Evolutionary conservation across 2,888 invertebrate species (phyloP).

Genomic region (Hermodice carunculata): DNA sequence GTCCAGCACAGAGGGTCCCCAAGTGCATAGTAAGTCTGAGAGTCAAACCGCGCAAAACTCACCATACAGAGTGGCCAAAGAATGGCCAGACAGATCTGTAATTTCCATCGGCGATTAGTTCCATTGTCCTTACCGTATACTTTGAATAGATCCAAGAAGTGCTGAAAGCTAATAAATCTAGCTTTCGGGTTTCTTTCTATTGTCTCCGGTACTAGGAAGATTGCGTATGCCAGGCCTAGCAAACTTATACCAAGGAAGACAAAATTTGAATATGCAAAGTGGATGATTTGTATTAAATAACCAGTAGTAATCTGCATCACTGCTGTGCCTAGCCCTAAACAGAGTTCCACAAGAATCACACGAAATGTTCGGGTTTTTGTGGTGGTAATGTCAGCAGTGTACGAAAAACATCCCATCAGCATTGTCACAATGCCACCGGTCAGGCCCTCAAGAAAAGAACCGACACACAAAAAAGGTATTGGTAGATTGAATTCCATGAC

Average conservation of each 20-base stretch:
- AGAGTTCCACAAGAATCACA: not conserved
- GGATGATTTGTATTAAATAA: not conserved
- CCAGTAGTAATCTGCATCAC: not conserved
- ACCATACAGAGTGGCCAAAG: too few relatives aligned
- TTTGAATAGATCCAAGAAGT: not conserved
- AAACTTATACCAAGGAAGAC: not conserved
- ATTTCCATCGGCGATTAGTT: too few relatives aligned
- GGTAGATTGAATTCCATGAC: not conserved
- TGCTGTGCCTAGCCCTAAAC: not conserved
- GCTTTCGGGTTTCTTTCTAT: not conserved
- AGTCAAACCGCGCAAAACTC: too few relatives aligned
- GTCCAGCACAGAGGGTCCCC: constrained; percentile 6
- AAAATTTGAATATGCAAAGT: not conserved
- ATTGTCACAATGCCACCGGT: not conserved
- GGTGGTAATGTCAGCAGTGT: constrained; percentile 9
- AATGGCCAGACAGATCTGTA: too few relatives aligned
- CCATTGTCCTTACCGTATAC: not conserved
- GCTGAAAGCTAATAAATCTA: not conserved
- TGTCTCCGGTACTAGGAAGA: constrained; percentile 6
- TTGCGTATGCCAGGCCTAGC: not conserved
- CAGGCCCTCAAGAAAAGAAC: not conserved
- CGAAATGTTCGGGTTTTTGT: not conserved
- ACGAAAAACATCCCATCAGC: constrained; percentile 1
- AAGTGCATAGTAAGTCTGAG: too few relatives aligned
- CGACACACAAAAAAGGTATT: not conserved